Conservation (phyloP, 1,140 invertebrate genomes). For the Caenorhabditis remanei region DNA sequence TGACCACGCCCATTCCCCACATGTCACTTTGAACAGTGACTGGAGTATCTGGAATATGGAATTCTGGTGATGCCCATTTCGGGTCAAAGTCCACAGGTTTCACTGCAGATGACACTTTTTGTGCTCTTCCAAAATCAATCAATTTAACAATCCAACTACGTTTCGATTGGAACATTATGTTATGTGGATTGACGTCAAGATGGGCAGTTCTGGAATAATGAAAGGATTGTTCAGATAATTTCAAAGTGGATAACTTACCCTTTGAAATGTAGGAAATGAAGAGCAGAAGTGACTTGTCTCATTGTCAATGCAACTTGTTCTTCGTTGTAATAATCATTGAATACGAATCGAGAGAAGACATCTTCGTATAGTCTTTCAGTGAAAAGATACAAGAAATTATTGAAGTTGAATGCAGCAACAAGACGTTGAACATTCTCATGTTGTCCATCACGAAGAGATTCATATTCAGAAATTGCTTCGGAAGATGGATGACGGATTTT, state of each 20-base stretch:
- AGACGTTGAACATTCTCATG: conserved; percentile 76
- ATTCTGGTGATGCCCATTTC: conserved; percentile 86
- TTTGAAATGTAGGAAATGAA: conserved; percentile 77
- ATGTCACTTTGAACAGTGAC: conserved; percentile 91
- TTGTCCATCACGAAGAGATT: conserved; percentile 70
- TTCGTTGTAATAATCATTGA: conserved; percentile 74
- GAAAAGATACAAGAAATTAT: conserved; percentile 73
- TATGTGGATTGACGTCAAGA: conserved; percentile 93
- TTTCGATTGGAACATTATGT: conserved; percentile 92
- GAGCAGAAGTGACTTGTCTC: conserved; percentile 73
- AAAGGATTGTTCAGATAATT: conserved; percentile 14
- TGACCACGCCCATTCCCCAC: conserved; percentile 92
- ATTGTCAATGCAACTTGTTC: conserved; percentile 77
- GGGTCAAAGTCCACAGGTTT: conserved; percentile 69
- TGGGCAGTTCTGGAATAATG: conserved; percentile 89
- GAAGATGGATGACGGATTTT: conserved; percentile 61
- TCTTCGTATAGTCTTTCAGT: conserved; percentile 75
- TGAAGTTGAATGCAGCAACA: conserved; percentile 70
- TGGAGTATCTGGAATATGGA: conserved; percentile 86
- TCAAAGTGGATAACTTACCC: conserved; percentile 64
- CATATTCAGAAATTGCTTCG: conserved; percentile 68
- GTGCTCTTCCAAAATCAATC: conserved; percentile 88
- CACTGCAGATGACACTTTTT: conserved; percentile 54
- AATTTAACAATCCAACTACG: conserved; percentile 87
- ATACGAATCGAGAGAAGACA: conserved; percentile 76